These are phyloP conservation scores for Alligator sinensis DNA, from an alignment of 2,113 vertebrate genomes.

Conservation along the genomic window DNA sequence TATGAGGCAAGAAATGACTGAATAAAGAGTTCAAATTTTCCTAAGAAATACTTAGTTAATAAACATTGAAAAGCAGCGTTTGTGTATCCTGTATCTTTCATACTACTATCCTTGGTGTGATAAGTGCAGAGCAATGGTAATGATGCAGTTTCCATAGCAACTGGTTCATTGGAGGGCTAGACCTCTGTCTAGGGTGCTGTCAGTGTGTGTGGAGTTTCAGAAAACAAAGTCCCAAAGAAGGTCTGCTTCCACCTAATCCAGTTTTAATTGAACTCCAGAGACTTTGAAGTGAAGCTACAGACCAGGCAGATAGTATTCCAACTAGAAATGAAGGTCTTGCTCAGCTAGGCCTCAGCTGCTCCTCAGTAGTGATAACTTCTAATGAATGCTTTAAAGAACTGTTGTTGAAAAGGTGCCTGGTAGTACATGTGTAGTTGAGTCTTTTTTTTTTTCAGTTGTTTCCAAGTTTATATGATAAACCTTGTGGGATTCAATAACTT, in stretches of 20 bases:
- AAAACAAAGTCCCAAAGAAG: conserved; percentile 79
- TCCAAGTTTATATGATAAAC: conserved; percentile 20
- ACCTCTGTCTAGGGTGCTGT: conserved; percentile 83
- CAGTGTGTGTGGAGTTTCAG: conserved; percentile 78
- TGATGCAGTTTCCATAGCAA: conserved; percentile 82
- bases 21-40: background rate
- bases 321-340: conserved; percentile 67
- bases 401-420: background rate
- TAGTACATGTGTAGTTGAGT: background rate
- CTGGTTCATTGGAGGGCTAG: conserved; percentile 80
- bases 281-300: conserved; percentile 94
- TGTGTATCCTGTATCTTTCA: conserved; percentile 65
- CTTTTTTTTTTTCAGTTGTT: too few species aligned
- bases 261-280: conserved; percentile 99
- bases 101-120: conserved; percentile 60
- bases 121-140: conserved; percentile 67
- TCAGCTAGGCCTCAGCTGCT: conserved; percentile 82
- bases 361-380: conserved; percentile 59
- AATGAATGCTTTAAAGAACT: conserved; percentile 81
- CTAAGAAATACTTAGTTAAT: background rate
- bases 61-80: conserved; percentile 28
- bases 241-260: conserved; percentile 90
- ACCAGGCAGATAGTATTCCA: conserved; percentile 83
- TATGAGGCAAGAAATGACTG: background rate
- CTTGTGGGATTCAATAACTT: background rate